A percentile compares a stretch with the other conserved stretches of the same genome.
phyloP scores from a whole-genome alignment of 2,113 vertebrate species.

The Motacilla alba region DNA sequence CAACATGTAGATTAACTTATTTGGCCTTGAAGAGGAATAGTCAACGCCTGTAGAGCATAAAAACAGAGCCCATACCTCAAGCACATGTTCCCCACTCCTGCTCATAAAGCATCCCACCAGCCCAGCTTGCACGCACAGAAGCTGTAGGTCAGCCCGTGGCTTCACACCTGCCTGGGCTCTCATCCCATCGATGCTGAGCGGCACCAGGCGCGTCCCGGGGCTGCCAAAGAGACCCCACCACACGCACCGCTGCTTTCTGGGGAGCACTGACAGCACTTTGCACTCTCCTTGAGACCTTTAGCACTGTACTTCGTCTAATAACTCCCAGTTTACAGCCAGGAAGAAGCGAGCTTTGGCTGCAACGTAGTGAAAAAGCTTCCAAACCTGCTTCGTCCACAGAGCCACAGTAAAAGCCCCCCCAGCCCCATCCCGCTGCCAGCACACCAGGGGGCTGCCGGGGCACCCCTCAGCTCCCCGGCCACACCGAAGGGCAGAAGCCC shows the following conservation, averaged over 20 bases:
- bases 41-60: rapidly evolving
- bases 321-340: not conserved
- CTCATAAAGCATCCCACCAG: rapidly evolving
- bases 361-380: not conserved
- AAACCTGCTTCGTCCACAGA: not conserved
- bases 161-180: not conserved
- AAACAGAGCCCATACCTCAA: not conserved
- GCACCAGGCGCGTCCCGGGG: rapidly evolving
- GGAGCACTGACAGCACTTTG: not conserved
- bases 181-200: rapidly evolving
- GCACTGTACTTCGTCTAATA: rapidly evolving
- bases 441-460: rapidly evolving
- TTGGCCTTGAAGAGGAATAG: not conserved
- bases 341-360: not conserved
- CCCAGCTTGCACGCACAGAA: rapidly evolving
- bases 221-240: not conserved
- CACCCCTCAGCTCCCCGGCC: not conserved
- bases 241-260: rapidly evolving
- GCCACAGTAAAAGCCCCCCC: not conserved
- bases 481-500: rapidly evolving
- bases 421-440: not conserved
- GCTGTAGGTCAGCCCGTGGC: rapidly evolving
- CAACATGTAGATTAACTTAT: rapidly evolving
- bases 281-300: not conserved
- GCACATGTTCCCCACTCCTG: not conserved